These are phyloP conservation scores for Mesoclemmys tuberculata DNA, from an alignment of 2,113 vertebrate species.

Conservation along the genomic window DNA sequence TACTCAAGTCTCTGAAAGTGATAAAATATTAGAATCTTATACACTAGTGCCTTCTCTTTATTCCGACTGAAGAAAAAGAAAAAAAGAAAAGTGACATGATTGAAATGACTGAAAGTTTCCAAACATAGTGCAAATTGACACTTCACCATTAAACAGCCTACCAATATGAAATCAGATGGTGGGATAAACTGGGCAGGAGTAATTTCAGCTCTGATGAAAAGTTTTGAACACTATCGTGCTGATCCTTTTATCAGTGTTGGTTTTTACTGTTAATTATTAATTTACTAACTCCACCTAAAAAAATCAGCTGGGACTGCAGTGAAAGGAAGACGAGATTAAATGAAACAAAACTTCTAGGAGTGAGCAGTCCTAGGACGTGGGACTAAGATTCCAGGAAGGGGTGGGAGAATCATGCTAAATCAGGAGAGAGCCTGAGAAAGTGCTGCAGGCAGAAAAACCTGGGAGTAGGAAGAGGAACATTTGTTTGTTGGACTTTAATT, in stretches of 20 bases:
- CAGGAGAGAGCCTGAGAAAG: neutral
- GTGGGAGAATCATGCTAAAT: neutral
- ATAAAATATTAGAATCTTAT: neutral
- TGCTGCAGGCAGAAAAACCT: neutral
- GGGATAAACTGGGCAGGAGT: rapidly evolving
- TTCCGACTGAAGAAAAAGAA: neutral
- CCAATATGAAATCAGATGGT: rapidly evolving
- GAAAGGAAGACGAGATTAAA: neutral
- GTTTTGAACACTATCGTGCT: neutral
- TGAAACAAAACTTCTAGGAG: neutral
- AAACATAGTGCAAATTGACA: neutral
- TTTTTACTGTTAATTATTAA: neutral
- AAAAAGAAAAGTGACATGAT: neutral
- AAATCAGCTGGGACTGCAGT: neutral
- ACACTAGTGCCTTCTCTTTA: neutral
- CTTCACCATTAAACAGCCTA: neutral
- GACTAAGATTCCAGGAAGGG: neutral
- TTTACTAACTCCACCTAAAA: neutral
- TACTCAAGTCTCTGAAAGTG: conserved; percentile 18
- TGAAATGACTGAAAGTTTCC: neutral
- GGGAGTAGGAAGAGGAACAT: neutral
- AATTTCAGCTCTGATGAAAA: rapidly evolving
- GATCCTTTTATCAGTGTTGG: neutral
- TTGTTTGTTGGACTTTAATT: neutral
- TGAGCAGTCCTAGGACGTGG: neutral